Conservation (phyloP, 1,140 invertebrate genomes). For the Eciton burchellii region DNA sequence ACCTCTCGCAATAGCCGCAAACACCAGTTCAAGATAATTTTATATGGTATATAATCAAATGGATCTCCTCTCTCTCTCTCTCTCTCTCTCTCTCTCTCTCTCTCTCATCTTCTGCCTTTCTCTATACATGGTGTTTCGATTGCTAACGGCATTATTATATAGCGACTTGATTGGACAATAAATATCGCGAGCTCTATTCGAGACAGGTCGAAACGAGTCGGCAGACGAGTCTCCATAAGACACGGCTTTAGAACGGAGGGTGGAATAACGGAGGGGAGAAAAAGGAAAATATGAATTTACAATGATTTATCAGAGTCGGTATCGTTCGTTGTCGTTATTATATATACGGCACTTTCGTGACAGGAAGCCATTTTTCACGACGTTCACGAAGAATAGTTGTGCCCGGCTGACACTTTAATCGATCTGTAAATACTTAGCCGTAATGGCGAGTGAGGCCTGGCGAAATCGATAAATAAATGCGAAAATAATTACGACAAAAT, state of each 20-base stretch:
- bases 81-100: conserved; percentile 14
- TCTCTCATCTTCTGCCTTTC: too few species aligned
- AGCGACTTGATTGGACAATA: conserved; percentile 60
- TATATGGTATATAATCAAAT: conserved; percentile 61
- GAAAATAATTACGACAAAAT: conserved; percentile 51
- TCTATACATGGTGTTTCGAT: conserved; percentile 23
- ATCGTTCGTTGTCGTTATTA: conserved; percentile 77
- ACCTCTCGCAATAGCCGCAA: neutral
- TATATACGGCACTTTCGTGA: conserved; percentile 75
- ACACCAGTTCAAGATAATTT: conserved; percentile 24
- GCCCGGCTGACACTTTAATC: conserved; percentile 79
- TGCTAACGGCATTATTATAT: neutral
- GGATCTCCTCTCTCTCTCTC: neutral
- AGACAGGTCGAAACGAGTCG: conserved; percentile 44
- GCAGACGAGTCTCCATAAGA: conserved; percentile 52
- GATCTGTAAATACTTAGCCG: conserved; percentile 77
- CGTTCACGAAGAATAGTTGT: conserved; percentile 77
- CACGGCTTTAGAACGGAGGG: neutral
- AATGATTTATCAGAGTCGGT: conserved; percentile 79
- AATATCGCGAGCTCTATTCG: conserved; percentile 55
- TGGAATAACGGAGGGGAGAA: neutral
- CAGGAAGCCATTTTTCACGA: conserved; percentile 79
- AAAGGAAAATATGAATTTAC: conserved; percentile 77
- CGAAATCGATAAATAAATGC: conserved; percentile 55
- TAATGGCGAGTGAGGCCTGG: conserved; percentile 44